Base-by-base conservation (phyloP, 1,140 invertebrate species). In the Stegodyphus dumicola region DNA sequence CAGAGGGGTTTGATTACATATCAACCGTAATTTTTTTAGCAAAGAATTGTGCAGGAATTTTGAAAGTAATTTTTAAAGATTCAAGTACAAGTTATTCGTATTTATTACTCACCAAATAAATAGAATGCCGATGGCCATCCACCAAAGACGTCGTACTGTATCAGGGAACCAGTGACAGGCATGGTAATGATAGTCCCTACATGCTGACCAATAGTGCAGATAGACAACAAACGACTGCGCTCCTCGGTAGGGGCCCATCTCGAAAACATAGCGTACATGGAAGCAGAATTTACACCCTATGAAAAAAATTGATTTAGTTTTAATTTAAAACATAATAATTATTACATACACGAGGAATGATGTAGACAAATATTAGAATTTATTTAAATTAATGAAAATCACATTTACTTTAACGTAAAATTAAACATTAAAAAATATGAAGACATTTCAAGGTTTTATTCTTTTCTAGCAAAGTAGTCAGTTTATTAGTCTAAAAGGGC, bases 101-200 rank as follows among this genome's bases (percentile, higher is more conserved):
- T 33, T 33, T 33, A 1, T 33, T 7, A 18, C 70, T 54, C 76
- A 87, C 88, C 88, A 18, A 88, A 88, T 9, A 88, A 56, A 60
- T 88, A 88, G 73, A 88, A 88, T 7, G 76, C 83, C 3, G 83
- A 85, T 1, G 87, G 87, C 87, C 88, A 88, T 2, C 88, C 88
- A n/a, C 87, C 88, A 3, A 65, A 18, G 7, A 85, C 74, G 6
- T 67, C 67, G 56, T 79, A 67, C 49, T 87, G 81, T 18, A 85
- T 81, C 5, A 88, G 84, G 66, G 84, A 79, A 18, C 88, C 88
- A 3, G 74, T 81, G 13, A 78, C 53, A 10, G 88, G 83, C 74
- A 86, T 87, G 15, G 86, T 85, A 10, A 88, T 60, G 53, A 88
- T 88, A 66, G 87, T 88, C 7, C 88, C 88, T 13, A 88, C 86